These are phyloP conservation scores for Abramis brama DNA, from an alignment of 2,113 vertebrate genomes.

Conservation along the genomic window DNA sequence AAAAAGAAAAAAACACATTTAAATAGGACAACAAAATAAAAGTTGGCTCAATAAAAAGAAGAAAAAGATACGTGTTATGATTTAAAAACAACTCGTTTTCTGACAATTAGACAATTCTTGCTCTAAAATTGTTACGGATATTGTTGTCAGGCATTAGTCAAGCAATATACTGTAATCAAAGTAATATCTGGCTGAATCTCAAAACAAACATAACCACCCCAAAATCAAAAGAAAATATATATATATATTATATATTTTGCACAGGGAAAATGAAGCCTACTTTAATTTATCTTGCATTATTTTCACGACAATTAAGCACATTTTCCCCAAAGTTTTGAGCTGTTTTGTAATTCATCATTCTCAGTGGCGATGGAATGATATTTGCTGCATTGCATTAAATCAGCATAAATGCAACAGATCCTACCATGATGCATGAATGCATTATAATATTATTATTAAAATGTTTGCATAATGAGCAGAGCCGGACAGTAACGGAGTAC, in stretches of 20 bases:
- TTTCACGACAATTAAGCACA: background rate
- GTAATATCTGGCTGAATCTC: conserved; percentile 56
- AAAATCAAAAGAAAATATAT: background rate
- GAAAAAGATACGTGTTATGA: conserved; percentile 80
- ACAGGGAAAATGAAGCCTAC: background rate
- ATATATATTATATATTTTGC: background rate
- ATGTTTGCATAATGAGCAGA: background rate
- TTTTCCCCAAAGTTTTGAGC: too few species aligned
- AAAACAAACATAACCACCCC: background rate
- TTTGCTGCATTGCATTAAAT: background rate
- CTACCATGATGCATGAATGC: background rate
- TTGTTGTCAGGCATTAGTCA: conserved; percentile 82
- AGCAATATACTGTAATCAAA: conserved; percentile 84
- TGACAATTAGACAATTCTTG: conserved; percentile 75
- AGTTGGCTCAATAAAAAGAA: conserved; percentile 72
- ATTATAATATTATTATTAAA: too few species aligned
- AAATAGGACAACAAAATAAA: conserved; percentile 80
- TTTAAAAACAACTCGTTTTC: conserved; percentile 70
- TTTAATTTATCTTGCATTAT: background rate
- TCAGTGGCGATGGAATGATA: background rate
- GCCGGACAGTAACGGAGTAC: too few species aligned
- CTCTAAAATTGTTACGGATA: conserved; percentile 82
- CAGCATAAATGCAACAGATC: background rate
- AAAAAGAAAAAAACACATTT: conserved; percentile 75
- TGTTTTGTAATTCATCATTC: background rate